These are phyloP conservation scores for Scarus forsteni DNA, from an alignment of 2,797 vertebrate genomes.

Conservation along the genomic window DNA sequence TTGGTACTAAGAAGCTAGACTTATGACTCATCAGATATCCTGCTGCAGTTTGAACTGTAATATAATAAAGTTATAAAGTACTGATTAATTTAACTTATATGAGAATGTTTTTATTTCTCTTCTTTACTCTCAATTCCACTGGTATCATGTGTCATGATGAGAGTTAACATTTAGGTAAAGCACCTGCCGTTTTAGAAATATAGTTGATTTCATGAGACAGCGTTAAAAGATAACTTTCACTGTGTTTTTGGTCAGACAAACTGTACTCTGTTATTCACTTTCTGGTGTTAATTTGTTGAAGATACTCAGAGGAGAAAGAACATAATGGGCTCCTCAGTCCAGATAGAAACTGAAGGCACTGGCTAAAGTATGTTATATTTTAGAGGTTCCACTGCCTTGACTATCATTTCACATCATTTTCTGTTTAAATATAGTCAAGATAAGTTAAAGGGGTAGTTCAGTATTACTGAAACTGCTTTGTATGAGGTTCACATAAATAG, in stretches of 20 bases:
- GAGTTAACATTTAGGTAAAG: background rate
- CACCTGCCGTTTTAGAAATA: background rate
- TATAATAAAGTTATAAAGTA: conserved; percentile 39
- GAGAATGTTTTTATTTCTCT: background rate
- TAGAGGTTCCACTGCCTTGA: background rate
- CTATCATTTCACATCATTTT: no score
- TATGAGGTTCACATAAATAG: no score
- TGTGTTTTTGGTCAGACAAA: background rate
- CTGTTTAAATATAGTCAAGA: no score
- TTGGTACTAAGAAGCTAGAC: conserved; percentile 16
- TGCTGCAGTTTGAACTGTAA: conserved; percentile 12
- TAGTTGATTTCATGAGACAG: background rate
- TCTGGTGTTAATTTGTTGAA: background rate
- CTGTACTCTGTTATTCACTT: background rate
- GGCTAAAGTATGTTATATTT: background rate
- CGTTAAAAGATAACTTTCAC: background rate
- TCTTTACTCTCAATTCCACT: background rate
- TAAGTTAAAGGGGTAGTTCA: no score
- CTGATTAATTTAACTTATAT: conserved; percentile 41
- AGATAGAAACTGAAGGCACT: background rate
- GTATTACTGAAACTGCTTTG: no score
- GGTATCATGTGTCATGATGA: conserved; percentile 26
- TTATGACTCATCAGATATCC: conserved; percentile 7
- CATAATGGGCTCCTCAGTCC: background rate
- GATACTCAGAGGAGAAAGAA: background rate